These are phyloP conservation scores for Phaetusa simplex DNA, from an alignment of 2,113 vertebrate species.

Conservation along the genomic window DNA sequence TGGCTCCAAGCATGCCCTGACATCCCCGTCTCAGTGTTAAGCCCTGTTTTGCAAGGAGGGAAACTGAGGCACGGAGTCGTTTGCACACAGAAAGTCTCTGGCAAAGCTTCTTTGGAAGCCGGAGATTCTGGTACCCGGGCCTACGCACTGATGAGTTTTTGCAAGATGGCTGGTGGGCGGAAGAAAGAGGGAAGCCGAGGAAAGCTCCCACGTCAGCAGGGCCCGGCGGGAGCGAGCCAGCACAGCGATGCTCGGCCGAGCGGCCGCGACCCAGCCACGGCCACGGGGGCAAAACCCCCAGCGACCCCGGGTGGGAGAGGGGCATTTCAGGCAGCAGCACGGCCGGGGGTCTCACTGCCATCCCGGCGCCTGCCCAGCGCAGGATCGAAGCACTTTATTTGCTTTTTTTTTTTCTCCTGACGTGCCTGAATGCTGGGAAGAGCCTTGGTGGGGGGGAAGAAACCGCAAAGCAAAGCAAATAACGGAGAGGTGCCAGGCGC, in stretches of 20 bases:
- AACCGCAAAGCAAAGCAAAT: background rate
- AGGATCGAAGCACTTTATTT: background rate
- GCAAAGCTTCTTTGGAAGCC: accelerated
- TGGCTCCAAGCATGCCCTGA: background rate
- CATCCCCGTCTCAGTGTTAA: accelerated
- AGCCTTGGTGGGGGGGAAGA: background rate
- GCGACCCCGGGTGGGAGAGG: background rate
- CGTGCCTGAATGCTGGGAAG: background rate
- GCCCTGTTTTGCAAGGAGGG: background rate
- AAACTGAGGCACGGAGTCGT: background rate
- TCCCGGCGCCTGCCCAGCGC: background rate
- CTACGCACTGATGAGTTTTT: accelerated
- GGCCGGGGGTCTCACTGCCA: background rate
- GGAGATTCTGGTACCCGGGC: background rate
- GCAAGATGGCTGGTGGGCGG: background rate
- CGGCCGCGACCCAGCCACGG: background rate
- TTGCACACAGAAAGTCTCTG: background rate
- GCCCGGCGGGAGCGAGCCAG: accelerated
- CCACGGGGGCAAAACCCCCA: background rate
- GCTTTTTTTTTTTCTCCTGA: background rate
- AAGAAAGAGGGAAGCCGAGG: background rate
- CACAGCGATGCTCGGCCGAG: background rate
- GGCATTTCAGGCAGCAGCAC: background rate
- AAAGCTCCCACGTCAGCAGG: background rate
- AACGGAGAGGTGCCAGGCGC: background rate